Evolutionary conservation across 2,797 vertebrate genomes (phyloP).

Genomic region (Apodemus agrarius): DNA sequence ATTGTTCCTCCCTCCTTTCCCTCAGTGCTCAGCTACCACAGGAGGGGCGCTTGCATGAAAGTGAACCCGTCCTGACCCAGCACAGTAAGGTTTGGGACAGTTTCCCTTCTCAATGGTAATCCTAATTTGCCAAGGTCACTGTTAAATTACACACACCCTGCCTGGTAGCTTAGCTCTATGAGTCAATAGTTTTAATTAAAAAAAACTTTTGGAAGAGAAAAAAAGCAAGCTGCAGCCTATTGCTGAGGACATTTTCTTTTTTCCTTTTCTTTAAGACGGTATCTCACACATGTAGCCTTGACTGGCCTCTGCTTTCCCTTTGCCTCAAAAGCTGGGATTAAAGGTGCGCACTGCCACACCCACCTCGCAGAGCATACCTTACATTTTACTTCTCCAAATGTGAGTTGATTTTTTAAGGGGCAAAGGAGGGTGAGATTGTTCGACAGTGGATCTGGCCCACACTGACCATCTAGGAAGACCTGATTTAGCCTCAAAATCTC

Average conservation of each 20-base stretch:
- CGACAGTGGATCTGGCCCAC: slow-evolving; percentile 16
- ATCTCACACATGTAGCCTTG: background rate
- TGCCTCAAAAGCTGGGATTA: background rate
- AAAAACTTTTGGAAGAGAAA: slow-evolving; percentile 1
- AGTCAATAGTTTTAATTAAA: slow-evolving; percentile 51
- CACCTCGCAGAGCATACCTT: background rate
- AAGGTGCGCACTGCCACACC: background rate
- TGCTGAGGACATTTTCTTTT: background rate
- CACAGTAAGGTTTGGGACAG: background rate
- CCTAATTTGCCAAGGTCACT: slow-evolving; percentile 21
- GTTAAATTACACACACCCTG: slow-evolving; percentile 14
- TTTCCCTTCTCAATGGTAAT: background rate
- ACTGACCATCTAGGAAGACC: background rate
- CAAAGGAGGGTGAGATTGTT: background rate
- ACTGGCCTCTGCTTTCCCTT: no score
- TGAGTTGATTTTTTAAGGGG: background rate
- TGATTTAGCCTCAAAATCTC: slow-evolving; percentile 44
- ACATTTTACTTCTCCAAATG: background rate
- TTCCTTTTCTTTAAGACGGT: background rate
- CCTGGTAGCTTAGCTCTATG: background rate
- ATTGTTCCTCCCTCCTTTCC: background rate
- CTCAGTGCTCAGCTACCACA: background rate
- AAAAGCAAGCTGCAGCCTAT: background rate
- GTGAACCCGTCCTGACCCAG: background rate
- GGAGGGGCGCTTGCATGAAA: background rate